Conservation (phyloP, 2,113 vertebrate genomes). For the Neolamprologus falcicula region DNA sequence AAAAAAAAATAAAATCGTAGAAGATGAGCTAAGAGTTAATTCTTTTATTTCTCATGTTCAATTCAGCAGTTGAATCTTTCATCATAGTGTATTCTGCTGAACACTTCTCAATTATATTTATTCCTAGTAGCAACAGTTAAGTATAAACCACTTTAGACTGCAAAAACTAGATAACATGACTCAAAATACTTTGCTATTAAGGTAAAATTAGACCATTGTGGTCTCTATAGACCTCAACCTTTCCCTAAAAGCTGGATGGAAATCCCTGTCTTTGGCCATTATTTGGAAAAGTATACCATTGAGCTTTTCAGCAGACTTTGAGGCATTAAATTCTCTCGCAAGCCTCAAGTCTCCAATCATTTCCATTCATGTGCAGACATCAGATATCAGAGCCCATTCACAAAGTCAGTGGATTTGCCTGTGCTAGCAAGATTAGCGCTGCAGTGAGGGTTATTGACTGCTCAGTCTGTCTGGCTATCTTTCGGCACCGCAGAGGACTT, state of each 20-base stretch:
- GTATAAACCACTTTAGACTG: neutral
- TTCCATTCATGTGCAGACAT: slow-evolving; percentile 44
- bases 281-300: neutral
- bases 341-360: slow-evolving; percentile 19
- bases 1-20: rapidly evolving
- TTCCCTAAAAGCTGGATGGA: neutral
- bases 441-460: slow-evolving; percentile 16
- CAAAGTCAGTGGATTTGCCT: slow-evolving; percentile 23
- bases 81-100: neutral
- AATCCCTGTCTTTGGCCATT: neutral
- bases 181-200: neutral
- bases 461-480: slow-evolving; percentile 43
- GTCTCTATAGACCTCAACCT: neutral
- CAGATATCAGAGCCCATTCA: slow-evolving; percentile 53
- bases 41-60: neutral
- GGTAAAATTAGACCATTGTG: neutral
- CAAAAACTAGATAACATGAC: neutral
- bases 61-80: neutral
- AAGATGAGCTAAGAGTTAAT: neutral
- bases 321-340: slow-evolving; percentile 18
- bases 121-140: neutral
- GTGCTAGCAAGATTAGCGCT: slow-evolving; percentile 46
- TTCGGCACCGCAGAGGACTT: slow-evolving; percentile 46
- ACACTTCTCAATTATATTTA: neutral
- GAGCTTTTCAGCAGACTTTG: neutral